Conservation (phyloP, 2,888 invertebrate species). For the Ochropacha duplaris region DNA sequence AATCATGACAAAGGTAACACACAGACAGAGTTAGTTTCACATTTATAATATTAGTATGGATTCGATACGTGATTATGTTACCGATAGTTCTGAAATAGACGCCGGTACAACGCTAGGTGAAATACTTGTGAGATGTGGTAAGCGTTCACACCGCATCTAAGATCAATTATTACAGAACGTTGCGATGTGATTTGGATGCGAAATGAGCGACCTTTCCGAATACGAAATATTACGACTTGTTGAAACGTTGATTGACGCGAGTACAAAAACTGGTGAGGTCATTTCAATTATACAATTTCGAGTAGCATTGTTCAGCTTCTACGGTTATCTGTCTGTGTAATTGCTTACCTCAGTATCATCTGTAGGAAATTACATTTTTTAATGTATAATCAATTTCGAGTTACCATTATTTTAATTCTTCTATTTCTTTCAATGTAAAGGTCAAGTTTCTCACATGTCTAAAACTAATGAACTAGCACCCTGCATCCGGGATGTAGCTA, state of each 20-base stretch:
- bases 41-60: no score
- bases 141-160: not conserved
- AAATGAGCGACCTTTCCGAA: not conserved
- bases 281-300: conserved; percentile 30
- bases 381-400: no score
- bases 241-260: conserved; percentile 7
- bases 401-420: not conserved
- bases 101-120: not conserved
- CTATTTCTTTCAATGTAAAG: not conserved
- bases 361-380: not conserved
- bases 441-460: not conserved
- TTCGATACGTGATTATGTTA: no score
- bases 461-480: not conserved
- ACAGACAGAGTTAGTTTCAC: no score
- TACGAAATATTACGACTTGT: conserved; percentile 4
- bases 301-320: conserved; percentile 1
- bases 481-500: not conserved
- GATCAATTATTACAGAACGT: not conserved
- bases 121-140: not conserved
- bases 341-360: not conserved
- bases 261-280: conserved; percentile 20
- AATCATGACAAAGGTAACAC: no score
- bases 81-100: no score
- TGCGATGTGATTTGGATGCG: not conserved
- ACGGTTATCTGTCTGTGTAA: not conserved